phyloP scores from a whole-genome alignment of 2,113 vertebrate species.

The Paramisgurnus dabryanus region DNA sequence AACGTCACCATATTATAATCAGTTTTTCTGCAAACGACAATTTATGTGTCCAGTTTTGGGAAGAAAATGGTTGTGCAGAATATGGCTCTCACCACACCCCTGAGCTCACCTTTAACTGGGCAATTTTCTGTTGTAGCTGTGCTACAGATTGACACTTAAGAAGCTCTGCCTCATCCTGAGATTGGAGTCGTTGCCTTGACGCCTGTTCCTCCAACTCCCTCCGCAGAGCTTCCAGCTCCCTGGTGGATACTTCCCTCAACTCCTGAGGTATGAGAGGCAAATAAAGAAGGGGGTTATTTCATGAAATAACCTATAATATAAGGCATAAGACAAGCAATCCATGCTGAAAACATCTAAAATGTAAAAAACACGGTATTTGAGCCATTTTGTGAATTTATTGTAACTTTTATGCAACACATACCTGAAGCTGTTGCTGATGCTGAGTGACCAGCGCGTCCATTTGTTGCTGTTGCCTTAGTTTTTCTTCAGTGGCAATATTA shows the following conservation, averaged over 20 bases:
- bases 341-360: neutral
- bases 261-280: conserved; percentile 61
- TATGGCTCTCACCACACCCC: neutral
- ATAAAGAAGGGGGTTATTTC: conserved; percentile 4
- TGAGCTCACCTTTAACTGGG: conserved; percentile 75
- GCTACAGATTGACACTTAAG: conserved; percentile 79
- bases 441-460: conserved; percentile 64
- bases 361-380: neutral
- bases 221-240: conserved; percentile 73
- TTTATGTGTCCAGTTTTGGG: too few species aligned
- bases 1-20: too few species aligned
- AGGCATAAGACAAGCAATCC: neutral
- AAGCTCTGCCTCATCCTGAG: conserved; percentile 80
- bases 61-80: neutral
- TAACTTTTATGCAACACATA: conserved; percentile 51
- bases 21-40: neutral
- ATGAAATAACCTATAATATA: neutral
- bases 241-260: conserved; percentile 62
- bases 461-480: conserved; percentile 64
- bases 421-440: conserved; percentile 78
- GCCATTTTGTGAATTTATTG: too few species aligned
- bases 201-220: conserved; percentile 71
- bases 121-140: conserved; percentile 73
- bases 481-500: conserved; percentile 64
- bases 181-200: conserved; percentile 73